Evolutionary conservation across 1,140 invertebrate species (phyloP), one percentile per base, ranked within the genome.

Genomic region (Bombus vancouverensis): DNA sequence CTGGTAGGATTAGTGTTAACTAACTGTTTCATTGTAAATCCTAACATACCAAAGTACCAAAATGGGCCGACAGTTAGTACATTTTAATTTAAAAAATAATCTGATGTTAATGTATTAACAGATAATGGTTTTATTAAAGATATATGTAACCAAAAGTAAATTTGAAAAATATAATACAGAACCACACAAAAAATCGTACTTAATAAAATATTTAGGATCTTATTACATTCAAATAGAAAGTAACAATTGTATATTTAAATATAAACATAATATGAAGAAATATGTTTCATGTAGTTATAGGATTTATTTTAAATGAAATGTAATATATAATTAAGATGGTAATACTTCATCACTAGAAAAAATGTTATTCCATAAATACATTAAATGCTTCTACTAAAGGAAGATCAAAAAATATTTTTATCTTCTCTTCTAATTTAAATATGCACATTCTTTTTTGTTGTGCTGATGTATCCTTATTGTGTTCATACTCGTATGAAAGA

Each of bases 341-440:
- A 32, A 62, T 53, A 12, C 18, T 44, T 62, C 37, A 34, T 81
- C 37, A 44, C 1, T 34, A 62, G 13, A 42, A 37, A 34, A 72
- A 22, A 76, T n/a, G 32, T 66, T 42, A 18, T n/a, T 62, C 18
- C 65, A 89, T 85, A 79, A 89, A 89, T 25, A 15, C 47, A n/a
- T 76, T n/a, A 68, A 86, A 53, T 28, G 74, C 88, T 32, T 76
- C 42, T n/a, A 59, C 12, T 37, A 83, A 53, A 70, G 62, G 28
- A 2, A 66, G 76, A 81, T 65, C 0, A 28, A 57, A 66, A 83
- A 90, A 90, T 62, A 37, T 47, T n/a, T 85, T 2, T 15, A 88
- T 42, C 6, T 81, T 83, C 42, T 47, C 44, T n/a, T 75, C 25
- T 32, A 88, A 70, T 34, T 80, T 77, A 8, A 25, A 32, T 68